Evolutionary conservation across 2,797 vertebrate genomes (phyloP), one percentile per base, ranked within the genome.

Genomic region (Microhierax caerulescens): DNA sequence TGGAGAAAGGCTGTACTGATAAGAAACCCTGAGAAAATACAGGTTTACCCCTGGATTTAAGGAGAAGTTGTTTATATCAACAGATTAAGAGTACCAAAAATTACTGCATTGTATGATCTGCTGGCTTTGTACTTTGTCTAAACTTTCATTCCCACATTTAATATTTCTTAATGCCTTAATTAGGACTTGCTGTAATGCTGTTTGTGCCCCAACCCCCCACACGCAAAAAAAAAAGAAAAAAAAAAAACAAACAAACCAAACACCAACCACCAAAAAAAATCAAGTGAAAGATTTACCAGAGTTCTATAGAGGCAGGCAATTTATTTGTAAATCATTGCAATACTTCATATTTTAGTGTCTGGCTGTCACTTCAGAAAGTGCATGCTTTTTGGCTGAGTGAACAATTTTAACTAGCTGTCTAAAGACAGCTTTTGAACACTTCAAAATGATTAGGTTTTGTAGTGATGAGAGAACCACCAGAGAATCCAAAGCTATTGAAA

Each of bases 341-440:
- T 80, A 23, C 4, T 80, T 83, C 20, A 18, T 54, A 68, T 91
- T 93, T 80, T 83, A 22, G 1, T 21, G 9, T 83, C 74, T 93
- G 61, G n/a, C 77, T 92, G 56, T 93, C 32, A 25, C 28, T 68
- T 90, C 36, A 60, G 53, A 70, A 80, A 83, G 41, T 64, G 22
- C 20, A 5, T 64, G 30, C 28, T 83, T 94, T 91, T 93, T 93
- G 76, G 79, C 73, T 86, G 73, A 86, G 22, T 73, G 73, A 88
- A 64, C 57, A 78, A 69, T 91, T 94, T 91, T 94, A 94, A 90
- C 41, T 95, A 90, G 59, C 65, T 93, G 41, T 81, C 91, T 84
- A 56, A 95, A 94, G 59, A 32, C 43, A 68, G 67, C 60, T 81
- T 85, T 51, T 36, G 45, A 75, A 32, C 45, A 27, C 25, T 91